phyloP scores from a whole-genome alignment of 2,113 vertebrate genomes.

The Anguilla japonica region DNA sequence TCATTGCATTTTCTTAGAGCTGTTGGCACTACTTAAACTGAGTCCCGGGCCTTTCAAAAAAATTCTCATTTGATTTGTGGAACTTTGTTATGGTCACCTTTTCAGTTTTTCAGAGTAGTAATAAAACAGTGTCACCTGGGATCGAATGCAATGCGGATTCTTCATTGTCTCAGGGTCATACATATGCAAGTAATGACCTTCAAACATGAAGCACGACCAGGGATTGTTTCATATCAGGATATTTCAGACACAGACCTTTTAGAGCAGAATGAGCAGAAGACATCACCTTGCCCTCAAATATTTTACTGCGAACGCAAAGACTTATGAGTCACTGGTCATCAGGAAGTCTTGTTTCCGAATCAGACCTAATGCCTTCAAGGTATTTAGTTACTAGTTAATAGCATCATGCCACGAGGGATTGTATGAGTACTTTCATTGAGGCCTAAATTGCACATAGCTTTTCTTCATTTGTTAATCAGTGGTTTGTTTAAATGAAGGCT shows the following conservation, averaged over 20 bases:
- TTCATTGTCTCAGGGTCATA: background rate
- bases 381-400: constrained; percentile 4
- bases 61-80: background rate
- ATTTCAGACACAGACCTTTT: background rate
- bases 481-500: constrained; percentile 23
- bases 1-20: background rate
- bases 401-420: constrained; percentile 9
- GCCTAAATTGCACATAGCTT: constrained; percentile 10
- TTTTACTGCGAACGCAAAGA: background rate
- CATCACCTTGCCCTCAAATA: background rate
- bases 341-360: background rate
- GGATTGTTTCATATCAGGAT: background rate
- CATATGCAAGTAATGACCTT: background rate
- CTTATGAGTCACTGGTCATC: constrained; percentile 12
- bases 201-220: background rate
- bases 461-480: constrained; percentile 18
- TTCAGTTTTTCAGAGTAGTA: background rate
- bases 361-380: background rate
- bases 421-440: background rate
- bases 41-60: background rate
- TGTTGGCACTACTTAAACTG: background rate
- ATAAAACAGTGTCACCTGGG: background rate
- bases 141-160: background rate
- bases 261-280: background rate
- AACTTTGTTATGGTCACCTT: constrained; percentile 3